A percentile compares a stretch with the other conserved stretches of the same genome.
phyloP scores from a whole-genome alignment of 2,113 vertebrate species.

The Callionymus lyra region DNA sequence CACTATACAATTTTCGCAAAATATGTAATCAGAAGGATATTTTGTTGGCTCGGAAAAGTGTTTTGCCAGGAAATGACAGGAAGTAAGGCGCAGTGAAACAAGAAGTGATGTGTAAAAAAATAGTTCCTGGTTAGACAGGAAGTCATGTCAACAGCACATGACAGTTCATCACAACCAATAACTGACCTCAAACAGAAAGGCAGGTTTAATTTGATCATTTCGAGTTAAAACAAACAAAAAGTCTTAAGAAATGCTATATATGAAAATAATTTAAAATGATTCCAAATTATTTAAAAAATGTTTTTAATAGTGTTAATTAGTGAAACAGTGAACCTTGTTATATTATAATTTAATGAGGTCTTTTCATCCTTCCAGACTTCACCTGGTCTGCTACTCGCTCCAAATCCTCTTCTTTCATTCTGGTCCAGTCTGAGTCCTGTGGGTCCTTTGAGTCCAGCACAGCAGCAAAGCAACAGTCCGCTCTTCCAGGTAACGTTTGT shows the following conservation, averaged over 20 bases:
- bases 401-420: slow-evolving; percentile 88
- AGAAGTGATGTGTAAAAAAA: neutral
- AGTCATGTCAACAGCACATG: neutral
- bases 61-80: neutral
- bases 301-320: no score
- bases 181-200: no score
- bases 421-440: slow-evolving; percentile 94
- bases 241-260: no score
- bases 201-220: no score
- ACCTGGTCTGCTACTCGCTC: slow-evolving; percentile 84
- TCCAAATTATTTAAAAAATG: no score
- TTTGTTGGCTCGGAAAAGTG: no score
- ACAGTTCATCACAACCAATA: neutral
- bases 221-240: no score
- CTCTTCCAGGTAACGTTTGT: slow-evolving; percentile 83
- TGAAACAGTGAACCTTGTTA: no score
- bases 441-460: slow-evolving; percentile 87
- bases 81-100: neutral
- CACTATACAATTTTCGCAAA: no score
- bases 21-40: no score
- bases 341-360: no score
- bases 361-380: slow-evolving; percentile 74
- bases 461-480: slow-evolving; percentile 83
- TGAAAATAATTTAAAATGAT: no score
- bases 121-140: neutral